These are phyloP conservation scores for Onthophagus taurus DNA, from an alignment of 1,140 invertebrate genomes.

Conservation along the genomic window DNA sequence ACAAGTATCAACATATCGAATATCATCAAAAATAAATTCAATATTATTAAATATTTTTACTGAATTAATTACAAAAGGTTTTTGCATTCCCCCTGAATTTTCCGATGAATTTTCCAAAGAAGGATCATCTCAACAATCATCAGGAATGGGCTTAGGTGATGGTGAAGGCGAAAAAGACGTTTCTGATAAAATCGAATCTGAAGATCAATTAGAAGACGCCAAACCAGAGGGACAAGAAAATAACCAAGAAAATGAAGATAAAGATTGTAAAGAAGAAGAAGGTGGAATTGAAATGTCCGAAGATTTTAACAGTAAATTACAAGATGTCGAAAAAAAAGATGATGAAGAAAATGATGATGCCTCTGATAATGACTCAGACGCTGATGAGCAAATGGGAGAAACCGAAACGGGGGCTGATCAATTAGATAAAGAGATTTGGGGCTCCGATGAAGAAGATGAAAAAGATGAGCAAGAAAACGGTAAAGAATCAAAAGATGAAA, in stretches of 20 bases:
- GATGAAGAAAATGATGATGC: conserved; percentile 54
- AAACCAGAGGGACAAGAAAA: conserved; percentile 63
- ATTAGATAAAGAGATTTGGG: conserved; percentile 80
- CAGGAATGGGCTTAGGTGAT: conserved; percentile 80
- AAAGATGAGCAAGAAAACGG: conserved; percentile 57
- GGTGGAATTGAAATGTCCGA: conserved; percentile 92
- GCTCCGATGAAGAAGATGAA: conserved; percentile 64
- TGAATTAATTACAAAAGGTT: conserved; percentile 81
- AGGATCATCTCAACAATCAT: conserved; percentile 47
- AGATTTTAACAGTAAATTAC: conserved; percentile 77
- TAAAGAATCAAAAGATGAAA: conserved; percentile 28
- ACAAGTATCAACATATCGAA: conserved; percentile 62
- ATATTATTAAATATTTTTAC: conserved; percentile 77
- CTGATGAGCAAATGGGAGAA: conserved; percentile 94
- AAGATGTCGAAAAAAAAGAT: conserved; percentile 59
- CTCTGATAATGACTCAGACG: conserved; percentile 62
- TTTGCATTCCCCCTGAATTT: conserved; percentile 82
- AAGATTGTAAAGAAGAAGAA: conserved; percentile 83
- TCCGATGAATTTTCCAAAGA: conserved; percentile 54
- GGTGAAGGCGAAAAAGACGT: conserved; percentile 92
- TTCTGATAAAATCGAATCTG: conserved; percentile 81
- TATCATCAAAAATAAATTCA: conserved; percentile 73
- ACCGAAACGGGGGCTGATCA: conserved; percentile 74
- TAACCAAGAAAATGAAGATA: conserved; percentile 57
- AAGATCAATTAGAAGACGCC: conserved; percentile 91